phyloP scores from a whole-genome alignment of 2,113 vertebrate species.

The Asarcornis scutulata region DNA sequence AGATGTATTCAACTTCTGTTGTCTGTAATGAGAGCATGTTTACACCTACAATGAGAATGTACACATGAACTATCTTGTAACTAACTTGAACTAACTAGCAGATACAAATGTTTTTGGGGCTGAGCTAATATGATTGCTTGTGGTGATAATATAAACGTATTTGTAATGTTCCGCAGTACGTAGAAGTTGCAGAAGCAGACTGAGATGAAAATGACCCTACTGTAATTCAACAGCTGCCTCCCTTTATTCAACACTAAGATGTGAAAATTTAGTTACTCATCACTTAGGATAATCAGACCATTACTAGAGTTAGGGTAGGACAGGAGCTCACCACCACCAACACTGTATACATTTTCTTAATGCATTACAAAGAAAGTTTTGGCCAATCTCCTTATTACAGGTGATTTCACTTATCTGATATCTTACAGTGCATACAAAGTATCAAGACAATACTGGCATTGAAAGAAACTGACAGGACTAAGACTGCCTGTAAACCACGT shows the following conservation, averaged over 20 bases:
- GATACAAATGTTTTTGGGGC: neutral
- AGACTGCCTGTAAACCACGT: slow-evolving; percentile 35
- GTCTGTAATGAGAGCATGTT: neutral
- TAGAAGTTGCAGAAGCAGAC: neutral
- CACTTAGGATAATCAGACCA: neutral
- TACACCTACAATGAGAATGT: neutral
- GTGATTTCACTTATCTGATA: neutral
- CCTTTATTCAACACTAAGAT: neutral
- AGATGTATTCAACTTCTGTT: neutral
- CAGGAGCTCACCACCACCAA: neutral
- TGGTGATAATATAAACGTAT: neutral
- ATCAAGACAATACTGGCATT: neutral
- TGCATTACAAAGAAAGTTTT: neutral
- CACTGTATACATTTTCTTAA: neutral
- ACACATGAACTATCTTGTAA: neutral
- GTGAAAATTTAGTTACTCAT: neutral
- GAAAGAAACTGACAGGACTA: slow-evolving; percentile 15
- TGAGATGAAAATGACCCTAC: neutral
- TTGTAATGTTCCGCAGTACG: neutral
- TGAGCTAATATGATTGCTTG: neutral
- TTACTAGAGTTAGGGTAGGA: neutral
- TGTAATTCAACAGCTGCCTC: neutral
- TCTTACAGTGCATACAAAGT: neutral
- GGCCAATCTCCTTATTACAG: neutral
- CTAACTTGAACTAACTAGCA: neutral